Base-by-base conservation (phyloP, 2,888 invertebrate genomes). In the Metalampra italica region DNA sequence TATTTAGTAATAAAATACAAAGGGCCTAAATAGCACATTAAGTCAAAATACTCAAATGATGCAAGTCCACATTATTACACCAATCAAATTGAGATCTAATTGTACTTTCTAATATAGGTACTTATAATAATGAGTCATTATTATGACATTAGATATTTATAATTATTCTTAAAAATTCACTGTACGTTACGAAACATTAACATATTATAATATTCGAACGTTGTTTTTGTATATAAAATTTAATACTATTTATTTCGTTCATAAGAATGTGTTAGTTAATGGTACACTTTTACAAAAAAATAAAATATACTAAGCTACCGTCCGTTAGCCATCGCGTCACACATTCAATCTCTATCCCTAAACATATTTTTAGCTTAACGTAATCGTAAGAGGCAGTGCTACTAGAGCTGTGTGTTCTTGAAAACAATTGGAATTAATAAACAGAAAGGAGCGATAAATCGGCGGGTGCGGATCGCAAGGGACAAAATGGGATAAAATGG, bases 61-160 rank as follows among this genome's bases (percentile, higher is more conserved):
- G 34, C 11, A 34, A 30, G 11, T 34, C 34, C 53, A 49, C 57
- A 60, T 57, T 55, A 57, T 22, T 22, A 22, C 22, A 22, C 22
- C 22, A 22, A 63, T 48, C 55, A 57, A 62, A 54, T 59, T 66
- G 74, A 76, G 74, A 76, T 76, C 75, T 67, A 64, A 60, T 71
- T 75, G 72, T 76, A 75, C 74, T 70, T 68, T 62, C 60, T 29
- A 45, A 32, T 11, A 43, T 15, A n/a, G n/a, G n/a, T n/a, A n/a
- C n/a, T n/a, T n/a, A n/a, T n/a, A n/a, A n/a, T n/a, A n/a, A n/a
- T n/a, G n/a, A n/a, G n/a, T n/a, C n/a, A n/a, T 32, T 34, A 43
- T 7, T 9, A 29, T 9, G 15, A 42, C 29, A 36, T 36, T 36
- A 36, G 9, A 8, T 44, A 22, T 15, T 29, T 42, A 29, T 29